A percentile compares a stretch with the other conserved stretches of the same genome.
Conservation (phyloP, 2,113 vertebrate genomes). For the Reinhardtius hippoglossoides region DNA sequence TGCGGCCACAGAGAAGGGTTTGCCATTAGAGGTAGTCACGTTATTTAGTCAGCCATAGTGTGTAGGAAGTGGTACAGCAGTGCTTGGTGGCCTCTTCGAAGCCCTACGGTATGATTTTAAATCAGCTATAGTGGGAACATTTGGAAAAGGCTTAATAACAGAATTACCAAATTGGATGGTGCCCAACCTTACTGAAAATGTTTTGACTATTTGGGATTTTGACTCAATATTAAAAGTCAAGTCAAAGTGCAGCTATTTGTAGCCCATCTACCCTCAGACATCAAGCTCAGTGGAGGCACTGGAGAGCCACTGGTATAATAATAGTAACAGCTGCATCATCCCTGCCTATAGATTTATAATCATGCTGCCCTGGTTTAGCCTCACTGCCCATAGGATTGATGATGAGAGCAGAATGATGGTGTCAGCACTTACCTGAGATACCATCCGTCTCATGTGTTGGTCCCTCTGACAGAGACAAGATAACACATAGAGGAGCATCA, state of each 20-base stretch:
- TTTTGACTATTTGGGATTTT: too few species aligned
- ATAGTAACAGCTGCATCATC: constrained; percentile 70
- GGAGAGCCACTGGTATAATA: constrained; percentile 59
- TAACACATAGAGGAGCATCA: not conserved
- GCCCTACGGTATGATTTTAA: not conserved
- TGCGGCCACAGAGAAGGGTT: too few species aligned
- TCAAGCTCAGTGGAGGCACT: constrained; percentile 36
- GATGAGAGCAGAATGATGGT: constrained; percentile 24
- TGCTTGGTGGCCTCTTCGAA: too few species aligned
- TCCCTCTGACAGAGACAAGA: not conserved
- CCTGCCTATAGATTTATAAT: constrained; percentile 50
- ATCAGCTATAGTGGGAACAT: not conserved
- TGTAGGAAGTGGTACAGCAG: too few species aligned
- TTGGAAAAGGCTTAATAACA: not conserved
- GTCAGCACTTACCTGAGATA: constrained; percentile 62
- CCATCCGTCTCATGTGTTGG: not conserved
- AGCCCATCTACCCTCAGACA: constrained; percentile 51
- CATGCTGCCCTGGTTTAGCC: constrained; percentile 1
- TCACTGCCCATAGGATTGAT: constrained; percentile 45
- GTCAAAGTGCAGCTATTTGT: constrained; percentile 57
- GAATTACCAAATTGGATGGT: too few species aligned
- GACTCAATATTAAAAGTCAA: too few species aligned
- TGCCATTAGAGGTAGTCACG: too few species aligned
- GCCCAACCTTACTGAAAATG: too few species aligned
- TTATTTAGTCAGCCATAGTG: too few species aligned